Base-by-base conservation (phyloP, 2,888 invertebrate genomes). In the Dilophus febrilis region DNA sequence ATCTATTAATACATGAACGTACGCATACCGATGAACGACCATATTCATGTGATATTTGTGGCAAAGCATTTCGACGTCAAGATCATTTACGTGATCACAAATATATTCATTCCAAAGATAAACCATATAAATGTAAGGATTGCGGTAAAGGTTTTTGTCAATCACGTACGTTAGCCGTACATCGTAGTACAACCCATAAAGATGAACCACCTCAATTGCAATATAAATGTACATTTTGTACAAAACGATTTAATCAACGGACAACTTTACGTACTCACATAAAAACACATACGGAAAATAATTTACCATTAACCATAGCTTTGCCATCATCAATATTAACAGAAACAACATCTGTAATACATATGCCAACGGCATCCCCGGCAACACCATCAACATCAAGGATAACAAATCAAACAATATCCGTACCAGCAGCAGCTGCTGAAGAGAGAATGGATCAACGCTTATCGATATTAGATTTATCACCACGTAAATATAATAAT, bases 71-170 rank as follows among this genome's bases (percentile, higher is more conserved):
- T 69, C 73, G 94, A 46, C 71, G 94, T 51, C 94, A 94, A 66
- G 94, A 95, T 64, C 87, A 88, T 63, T 72, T 88, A 45, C 74
- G 87, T 64, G 87, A 87, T 58, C 87, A 88, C 67, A 83, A 86
- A 58, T 97, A 94, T 66, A 97, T 95, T 48, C 97, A 97, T 66
- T 90, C 90, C 48, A 95, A 95, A 58, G 92, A 95, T 64, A 97
- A 97, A 61, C 97, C 97, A 0, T 97, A 95, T 67, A 95, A 92
- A 57, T 98, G 97, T 62, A 75, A 73, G 4, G 86, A 92, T 52
- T 97, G 97, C 61, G 92, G 92, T 34, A 97, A 97, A 65, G 97
- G 97, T 5, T 97, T 98, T 65, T 98, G 97, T 59, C 97, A 97
- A 58, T 87, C 90, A 17, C 71, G 97, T 38, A 97, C 97, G 0